Conservation (phyloP, 2,797 vertebrate genomes). For the Lacerta agilis region DNA sequence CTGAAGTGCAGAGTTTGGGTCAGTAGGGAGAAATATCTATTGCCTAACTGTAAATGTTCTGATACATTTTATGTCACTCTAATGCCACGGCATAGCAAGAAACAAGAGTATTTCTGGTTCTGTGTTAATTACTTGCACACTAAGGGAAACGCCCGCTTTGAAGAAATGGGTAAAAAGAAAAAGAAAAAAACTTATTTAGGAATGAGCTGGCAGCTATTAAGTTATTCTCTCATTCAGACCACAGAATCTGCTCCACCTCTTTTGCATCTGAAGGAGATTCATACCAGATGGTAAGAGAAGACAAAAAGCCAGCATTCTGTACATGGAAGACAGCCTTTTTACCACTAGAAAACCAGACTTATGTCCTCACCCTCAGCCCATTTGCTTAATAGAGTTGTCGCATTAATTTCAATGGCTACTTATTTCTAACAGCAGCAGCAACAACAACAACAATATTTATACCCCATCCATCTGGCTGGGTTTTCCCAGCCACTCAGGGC, state of each 20-base stretch:
- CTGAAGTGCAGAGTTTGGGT: neutral
- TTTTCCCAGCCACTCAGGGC: too few relatives aligned
- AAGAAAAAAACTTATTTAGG: conserved; percentile 53
- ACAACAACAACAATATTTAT: too few relatives aligned
- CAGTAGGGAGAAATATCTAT: neutral
- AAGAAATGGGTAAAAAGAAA: conserved; percentile 56
- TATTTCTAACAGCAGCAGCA: neutral
- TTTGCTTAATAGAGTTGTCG: neutral
- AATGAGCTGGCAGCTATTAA: conserved; percentile 72
- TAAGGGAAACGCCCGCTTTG: conserved; percentile 73
- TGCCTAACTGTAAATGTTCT: conserved; percentile 49
- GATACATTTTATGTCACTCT: conserved; percentile 60
- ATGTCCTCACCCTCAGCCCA: neutral
- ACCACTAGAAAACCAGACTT: conserved; percentile 14
- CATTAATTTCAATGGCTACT: neutral
- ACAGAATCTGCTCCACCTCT: conserved; percentile 60
- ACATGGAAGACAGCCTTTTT: conserved; percentile 53
- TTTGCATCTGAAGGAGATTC: conserved; percentile 65
- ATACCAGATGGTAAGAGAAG: conserved; percentile 74
- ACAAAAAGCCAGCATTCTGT: conserved; percentile 66
- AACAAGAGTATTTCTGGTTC: conserved; percentile 48
- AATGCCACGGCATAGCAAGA: conserved; percentile 58
- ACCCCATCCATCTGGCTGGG: too few relatives aligned
- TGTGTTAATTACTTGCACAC: conserved; percentile 64
- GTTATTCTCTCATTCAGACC: conserved; percentile 55